Evolutionary conservation across 2,797 vertebrate genomes (phyloP), one percentile per base, ranked within the genome.

Genomic region (Coregonus sp.): DNA sequence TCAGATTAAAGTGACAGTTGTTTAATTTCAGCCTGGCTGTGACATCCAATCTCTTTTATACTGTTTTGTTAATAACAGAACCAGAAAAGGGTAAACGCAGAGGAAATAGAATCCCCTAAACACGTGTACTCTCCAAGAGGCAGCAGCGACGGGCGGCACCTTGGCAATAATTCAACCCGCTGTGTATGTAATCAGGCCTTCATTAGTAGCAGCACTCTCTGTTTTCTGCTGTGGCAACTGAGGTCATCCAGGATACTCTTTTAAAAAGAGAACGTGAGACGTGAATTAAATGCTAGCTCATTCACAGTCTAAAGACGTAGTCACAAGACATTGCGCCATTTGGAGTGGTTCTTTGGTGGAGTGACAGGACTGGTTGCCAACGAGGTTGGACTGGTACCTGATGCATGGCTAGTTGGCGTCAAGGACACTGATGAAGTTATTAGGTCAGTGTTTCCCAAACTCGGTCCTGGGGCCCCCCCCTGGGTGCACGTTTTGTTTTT

Each of bases 1-100:
- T 71, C 33, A 51, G 40, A 65, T 52, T n/a, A 79, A 75, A 75
- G 20, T 40, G 47, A n/a, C 51, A 68, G 59, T 47, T 59, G 50
- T 72, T 72, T 77, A 51, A 70, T 72, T 65, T 50, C 15, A 65
- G 33, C 16, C 40, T 63, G 3, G n/a, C 52, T n/a, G 33, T 25
- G 54, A 59, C 50, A 70, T 18, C 29, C 51, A 70, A 63, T 47
- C 72, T n/a, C n/a, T 67, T 52, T 65, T 31, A 74, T 74, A 20
- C 29, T 14, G 67, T 16, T 72, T 65, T 16, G 37, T 47, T 70
- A 61, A 63, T 65, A 77, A 72, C 20, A 61, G 40, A 16, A 1
- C 31, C 25, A 71, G 47, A 65, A 18, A 61, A 65, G 37, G 66
- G 66, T 69, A 72, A 78, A 25, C n/a, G 33, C 5, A n/a, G n/a